Evolutionary conservation across 2,113 vertebrate species (phyloP).

Genomic region (Phalacrocorax pelagicus): DNA sequence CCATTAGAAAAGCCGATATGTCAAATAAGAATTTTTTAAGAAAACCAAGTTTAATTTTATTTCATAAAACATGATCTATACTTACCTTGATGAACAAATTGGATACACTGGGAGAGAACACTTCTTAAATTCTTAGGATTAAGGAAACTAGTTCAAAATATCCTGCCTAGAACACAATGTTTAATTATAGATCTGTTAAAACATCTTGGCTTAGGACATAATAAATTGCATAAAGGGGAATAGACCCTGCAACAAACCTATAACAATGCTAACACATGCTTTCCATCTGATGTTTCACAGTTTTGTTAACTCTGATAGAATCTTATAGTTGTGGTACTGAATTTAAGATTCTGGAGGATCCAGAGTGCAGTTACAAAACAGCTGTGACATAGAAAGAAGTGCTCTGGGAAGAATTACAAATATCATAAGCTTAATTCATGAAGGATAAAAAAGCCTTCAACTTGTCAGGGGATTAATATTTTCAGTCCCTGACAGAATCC

Average conservation of each 20-base stretch:
- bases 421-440: neutral
- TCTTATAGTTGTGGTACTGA: neutral
- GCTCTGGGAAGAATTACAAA: neutral
- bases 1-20: neutral
- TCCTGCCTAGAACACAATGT: neutral
- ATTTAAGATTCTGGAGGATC: neutral
- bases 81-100: conserved; percentile 2
- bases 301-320: neutral
- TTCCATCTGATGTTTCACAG: neutral
- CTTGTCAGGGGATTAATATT: neutral
- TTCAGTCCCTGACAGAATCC: neutral
- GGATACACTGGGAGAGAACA: neutral
- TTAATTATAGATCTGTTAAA: neutral
- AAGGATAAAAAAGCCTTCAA: neutral
- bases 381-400: neutral
- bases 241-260: neutral
- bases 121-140: neutral
- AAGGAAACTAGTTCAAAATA: neutral
- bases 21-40: neutral
- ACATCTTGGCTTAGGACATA: neutral
- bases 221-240: neutral
- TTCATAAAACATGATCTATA: neutral
- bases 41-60: neutral
- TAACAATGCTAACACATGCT: neutral
- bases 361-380: neutral